Evolutionary conservation across 2,113 vertebrate genomes (phyloP), one percentile per base, ranked within the genome.

Genomic region (Ovibos moschatus): DNA sequence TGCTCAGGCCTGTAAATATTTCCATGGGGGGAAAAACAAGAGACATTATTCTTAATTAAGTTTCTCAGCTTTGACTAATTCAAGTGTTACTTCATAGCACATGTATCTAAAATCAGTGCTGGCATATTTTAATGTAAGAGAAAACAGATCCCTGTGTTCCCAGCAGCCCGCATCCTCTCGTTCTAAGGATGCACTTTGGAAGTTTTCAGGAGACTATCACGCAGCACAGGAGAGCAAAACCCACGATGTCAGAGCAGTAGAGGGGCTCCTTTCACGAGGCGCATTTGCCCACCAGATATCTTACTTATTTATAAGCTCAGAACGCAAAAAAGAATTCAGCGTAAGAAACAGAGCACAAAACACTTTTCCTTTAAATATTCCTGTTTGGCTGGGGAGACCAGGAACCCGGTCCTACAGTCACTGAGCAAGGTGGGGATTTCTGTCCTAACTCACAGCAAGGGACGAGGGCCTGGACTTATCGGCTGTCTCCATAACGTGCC

Each of bases 1-100:
- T 17, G 5, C 87, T 97, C 82, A 55, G 71, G 91, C 85, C 64
- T 92, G 30, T 85, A 97, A 97, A 98, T 92, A 96, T 40, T 92
- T 97, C 67, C 86, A 50, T 57, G 57, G 95, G 89, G 89, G 45
- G 60, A 89, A 86, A 91, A 97, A 55, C 36, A 94, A 93, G 76
- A 91, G 84, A 86, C 60, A 94, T 90, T 92, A 97, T 95, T 97
- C 89, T 96, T 96, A 97, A 98, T 98, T 95, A 97, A 94, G 93
- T 97, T 95, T 98, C 92, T 94, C 87, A 95, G 87, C 87, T 97
- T 98, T 74, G 89, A 95, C 93, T 94, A 96, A 96, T 93, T 96
- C 43, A 96, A 97, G 97, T 96, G 50, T 94, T 96, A 93, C 78
- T 97, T 97, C 89, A 88, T 53, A 96, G 89, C 79, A 96, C 60